These are phyloP conservation scores for Archips xylosteana DNA, from an alignment of 2,888 invertebrate genomes.

Conservation along the genomic window DNA sequence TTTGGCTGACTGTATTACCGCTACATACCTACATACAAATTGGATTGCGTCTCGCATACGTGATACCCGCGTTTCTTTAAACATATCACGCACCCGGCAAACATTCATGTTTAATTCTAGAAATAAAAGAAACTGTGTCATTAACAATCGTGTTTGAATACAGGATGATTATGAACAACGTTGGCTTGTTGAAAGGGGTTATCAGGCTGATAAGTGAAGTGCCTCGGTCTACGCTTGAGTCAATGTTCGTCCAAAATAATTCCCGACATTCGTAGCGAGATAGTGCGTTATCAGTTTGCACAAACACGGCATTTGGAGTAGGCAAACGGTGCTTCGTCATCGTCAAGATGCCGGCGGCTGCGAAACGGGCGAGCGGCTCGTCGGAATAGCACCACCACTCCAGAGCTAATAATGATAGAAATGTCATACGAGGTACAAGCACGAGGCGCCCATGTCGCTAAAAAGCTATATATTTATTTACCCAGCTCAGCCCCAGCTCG, in stretches of 20 bases:
- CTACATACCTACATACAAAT: constrained; percentile 69
- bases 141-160: constrained; percentile 37
- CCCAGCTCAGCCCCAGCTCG: too few relatives aligned
- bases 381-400: too few relatives aligned
- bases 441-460: too few relatives aligned
- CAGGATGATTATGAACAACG: constrained; percentile 18
- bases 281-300: constrained; percentile 62
- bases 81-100: constrained; percentile 48
- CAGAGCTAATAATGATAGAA: too few relatives aligned
- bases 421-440: too few relatives aligned
- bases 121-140: constrained; percentile 38
- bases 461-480: too few relatives aligned
- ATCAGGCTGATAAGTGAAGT: constrained; percentile 66
- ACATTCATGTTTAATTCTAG: constrained; percentile 27
- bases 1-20: constrained; percentile 81
- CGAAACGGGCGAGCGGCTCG: background rate
- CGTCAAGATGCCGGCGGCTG: constrained; percentile 67
- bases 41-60: constrained; percentile 69
- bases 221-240: constrained; percentile 61
- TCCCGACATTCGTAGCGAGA: constrained; percentile 71
- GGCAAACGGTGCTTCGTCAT: constrained; percentile 75
- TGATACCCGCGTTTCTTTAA: constrained; percentile 64
- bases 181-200: constrained; percentile 61
- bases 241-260: constrained; percentile 79
- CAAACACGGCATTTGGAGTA: constrained; percentile 80